These are phyloP conservation scores for Hoplostethus mediterraneus DNA, from an alignment of 2,797 vertebrate species.

Conservation along the genomic window DNA sequence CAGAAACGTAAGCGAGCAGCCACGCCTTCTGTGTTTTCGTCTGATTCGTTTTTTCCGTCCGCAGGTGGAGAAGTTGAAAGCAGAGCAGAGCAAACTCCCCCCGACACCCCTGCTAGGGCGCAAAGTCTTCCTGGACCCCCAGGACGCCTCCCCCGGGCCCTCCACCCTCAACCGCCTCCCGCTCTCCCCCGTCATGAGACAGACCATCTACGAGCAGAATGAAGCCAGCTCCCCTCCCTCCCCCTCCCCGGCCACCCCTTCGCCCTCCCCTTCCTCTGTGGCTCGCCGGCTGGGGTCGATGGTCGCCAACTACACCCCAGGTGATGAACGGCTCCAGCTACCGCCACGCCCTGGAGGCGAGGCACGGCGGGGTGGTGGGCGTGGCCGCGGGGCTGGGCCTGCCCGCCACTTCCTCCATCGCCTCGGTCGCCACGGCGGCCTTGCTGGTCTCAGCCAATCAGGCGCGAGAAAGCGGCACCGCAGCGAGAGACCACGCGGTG, in stretches of 20 bases:
- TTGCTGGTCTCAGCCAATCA: conserved; percentile 81
- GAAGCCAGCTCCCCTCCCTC: conserved; percentile 79
- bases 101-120: conserved; percentile 92
- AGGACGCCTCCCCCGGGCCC: conserved; percentile 73
- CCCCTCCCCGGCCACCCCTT: conserved; percentile 65
- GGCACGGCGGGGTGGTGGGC: conserved; percentile 65
- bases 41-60: conserved; percentile 1
- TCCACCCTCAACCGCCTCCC: conserved; percentile 81
- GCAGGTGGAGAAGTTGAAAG: conserved; percentile 93
- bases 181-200: conserved; percentile 81
- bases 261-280: conserved; percentile 74
- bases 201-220: conserved; percentile 88
- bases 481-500: conserved; percentile 38
- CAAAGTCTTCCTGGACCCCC: conserved; percentile 91
- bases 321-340: conserved; percentile 80
- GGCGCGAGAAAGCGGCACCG: conserved; percentile 72
- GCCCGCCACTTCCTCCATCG: conserved; percentile 71
- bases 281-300: conserved; percentile 75
- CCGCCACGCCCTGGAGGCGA: conserved; percentile 71
- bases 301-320: conserved; percentile 80
- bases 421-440: conserved; percentile 76
- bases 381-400: conserved; percentile 74
- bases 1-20: too few species aligned
- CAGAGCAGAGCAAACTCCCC: conserved; percentile 91
- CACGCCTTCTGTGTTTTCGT: not conserved